Base-by-base conservation (phyloP, 2,113 vertebrate genomes). In the Halichoeres trimaculatus region DNA sequence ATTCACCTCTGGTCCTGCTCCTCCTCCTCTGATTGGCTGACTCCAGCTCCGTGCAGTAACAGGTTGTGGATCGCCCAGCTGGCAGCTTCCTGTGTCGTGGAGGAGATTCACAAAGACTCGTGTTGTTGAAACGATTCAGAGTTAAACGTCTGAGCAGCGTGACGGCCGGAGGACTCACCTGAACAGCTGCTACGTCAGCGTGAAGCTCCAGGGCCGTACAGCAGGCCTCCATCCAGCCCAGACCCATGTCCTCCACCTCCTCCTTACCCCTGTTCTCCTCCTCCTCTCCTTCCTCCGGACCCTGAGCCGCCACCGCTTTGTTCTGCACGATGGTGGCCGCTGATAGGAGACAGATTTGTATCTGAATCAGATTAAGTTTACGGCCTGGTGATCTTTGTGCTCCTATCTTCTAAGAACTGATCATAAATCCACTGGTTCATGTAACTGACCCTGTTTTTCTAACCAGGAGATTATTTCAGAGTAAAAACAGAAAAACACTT, bases 21-120 rank as follows among this genome's bases (percentile, higher is more conserved):
- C 77, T 95, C 95, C 77, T 95, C 96, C 43, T 95, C 94, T 74
- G 91, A 92, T 47, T 91, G 82, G 16, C 90, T 91, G 63, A 93
- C 91, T 76, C 75, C 91, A 16, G 24, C 79, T 30, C 97, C 95
- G 64, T 98, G 95, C 56, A 97, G 87, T 45, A 98, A 88, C 66
- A 99, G 94, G 55, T 93, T 96, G 84, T 97, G 95, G 48, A 98
- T 84, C 65, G 98, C 96, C 96, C 96, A 96, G 81, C 98, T 96
- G 0, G 96, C 95, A 10, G 97, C 96, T 75, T 96, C 96, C 98
- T 99, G 89, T 9, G n/a, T n/a, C 1, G 74, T 1, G 38, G 1
- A 74, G 81, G 50, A 0, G 17, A 58, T 51, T 30, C 11, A 22
- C 34, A 59, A 17, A 78, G 19, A 7, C 1, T 3, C 19, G 19